Evolutionary conservation across 2,797 vertebrate species (phyloP).

Genomic region (Melopsittacus undulatus): DNA sequence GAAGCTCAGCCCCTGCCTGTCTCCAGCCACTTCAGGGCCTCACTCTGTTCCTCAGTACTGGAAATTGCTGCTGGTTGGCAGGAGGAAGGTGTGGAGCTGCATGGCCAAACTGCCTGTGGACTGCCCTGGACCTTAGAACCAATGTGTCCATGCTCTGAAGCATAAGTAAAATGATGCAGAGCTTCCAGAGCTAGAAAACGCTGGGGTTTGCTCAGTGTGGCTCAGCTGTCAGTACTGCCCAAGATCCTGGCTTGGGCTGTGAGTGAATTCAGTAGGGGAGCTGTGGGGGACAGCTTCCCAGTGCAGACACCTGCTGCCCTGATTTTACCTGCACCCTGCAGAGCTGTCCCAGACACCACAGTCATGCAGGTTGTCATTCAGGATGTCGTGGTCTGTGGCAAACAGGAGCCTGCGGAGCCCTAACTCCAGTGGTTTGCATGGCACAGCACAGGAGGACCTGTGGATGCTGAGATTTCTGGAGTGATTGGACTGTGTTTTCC

Average conservation of each 20-base stretch:
- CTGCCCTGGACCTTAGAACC: not conserved
- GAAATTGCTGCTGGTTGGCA: not conserved
- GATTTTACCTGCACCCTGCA: not conserved
- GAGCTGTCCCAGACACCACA: not conserved
- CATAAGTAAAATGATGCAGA: not conserved
- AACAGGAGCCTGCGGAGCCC: not conserved
- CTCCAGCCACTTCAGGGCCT: not conserved
- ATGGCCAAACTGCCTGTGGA: not conserved
- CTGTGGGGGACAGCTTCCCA: not conserved
- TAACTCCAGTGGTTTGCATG: rapidly evolving
- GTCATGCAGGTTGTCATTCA: not conserved
- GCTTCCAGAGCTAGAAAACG: not conserved
- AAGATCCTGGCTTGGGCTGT: not conserved
- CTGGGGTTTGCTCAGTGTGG: not conserved
- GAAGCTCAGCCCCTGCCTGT: not conserved
- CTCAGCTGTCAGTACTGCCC: not conserved
- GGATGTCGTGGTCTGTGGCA: rapidly evolving
- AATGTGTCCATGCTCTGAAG: rapidly evolving
- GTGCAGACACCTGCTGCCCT: rapidly evolving
- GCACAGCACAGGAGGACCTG: not conserved
- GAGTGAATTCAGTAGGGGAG: not conserved
- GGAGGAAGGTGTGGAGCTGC: rapidly evolving
- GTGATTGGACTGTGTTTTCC: not conserved
- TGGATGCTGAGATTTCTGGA: not conserved
- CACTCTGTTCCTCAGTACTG: not conserved